Evolutionary conservation across 2,797 vertebrate species (phyloP), one percentile per base, ranked within the genome.

Genomic region (Propithecus deckenii): DNA sequence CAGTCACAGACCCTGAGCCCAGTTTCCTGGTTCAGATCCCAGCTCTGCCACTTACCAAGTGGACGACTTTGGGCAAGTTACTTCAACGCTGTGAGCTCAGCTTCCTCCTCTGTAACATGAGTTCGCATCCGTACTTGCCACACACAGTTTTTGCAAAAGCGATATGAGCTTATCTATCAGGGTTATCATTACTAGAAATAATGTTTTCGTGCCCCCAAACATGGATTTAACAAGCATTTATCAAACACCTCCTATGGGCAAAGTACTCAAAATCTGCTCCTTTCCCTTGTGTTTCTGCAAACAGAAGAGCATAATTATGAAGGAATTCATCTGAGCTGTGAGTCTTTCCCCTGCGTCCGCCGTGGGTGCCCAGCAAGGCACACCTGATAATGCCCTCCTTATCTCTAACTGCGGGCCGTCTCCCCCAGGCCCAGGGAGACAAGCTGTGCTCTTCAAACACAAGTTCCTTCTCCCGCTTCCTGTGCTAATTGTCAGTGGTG

Each of bases 381-480:
- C 30, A 38, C 25, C 5, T 28, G 69, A 74, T 0, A 7, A 48
- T 41, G 13, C 71, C 86, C 65, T 23, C 71, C 92, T 90, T 93
- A 91, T 79, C 92, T 90, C 55, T 32, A 8, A 41, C n/a, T 61
- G 41, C 50, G 11, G 59, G 28, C 69, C 69, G 11, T 52, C 91
- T 81, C n/a, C 28, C 67, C 76, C 25, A 1, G 3, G 43, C 30
- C 3, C 28, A 10, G 72, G 46, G 74, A 46, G 91, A 38, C 90
- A 55, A 89, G 28, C 71, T 35, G 13, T 28, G 15, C 75, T 94
- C 92, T 93, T 93, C 93, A 89, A 92, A 52, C 89, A 46, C 92
- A 41, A 35, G 85, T 95, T 72, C 86, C 85, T 85, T 92, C 80
- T 94, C 86, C 41, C 4, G 18, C 95, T 96, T 97, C 95, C 97